Base-by-base conservation (phyloP, 2,888 invertebrate species). In the Rhamnusium bicolor region DNA sequence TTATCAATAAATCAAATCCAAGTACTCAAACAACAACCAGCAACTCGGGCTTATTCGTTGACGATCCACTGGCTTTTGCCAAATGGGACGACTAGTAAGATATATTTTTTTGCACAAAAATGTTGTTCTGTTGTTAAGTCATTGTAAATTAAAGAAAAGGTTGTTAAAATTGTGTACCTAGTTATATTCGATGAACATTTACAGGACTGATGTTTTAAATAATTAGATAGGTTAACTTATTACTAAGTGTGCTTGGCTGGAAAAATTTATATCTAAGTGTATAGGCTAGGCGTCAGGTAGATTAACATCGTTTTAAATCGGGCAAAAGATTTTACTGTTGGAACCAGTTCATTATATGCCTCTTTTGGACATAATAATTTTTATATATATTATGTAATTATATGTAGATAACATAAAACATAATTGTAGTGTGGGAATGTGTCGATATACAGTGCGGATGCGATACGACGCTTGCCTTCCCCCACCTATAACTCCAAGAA, bases 1-100 rank as follows among this genome's bases (percentile, higher is more conserved):
- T 87, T 19, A 86, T 87, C 62, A 87, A 85, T 74, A 84, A 84
- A 76, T 78, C 82, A 29, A 77, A 74, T 5, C 74, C 81, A 66
- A 63, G 80, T 78, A 47, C 75, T 74, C 72, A 81, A 76, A 79
- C 76, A 69, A 63, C 79, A 71, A 70, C 80, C 51, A 60, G 51
- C n/a, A 62, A 16, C 74, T 81, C 81, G 24, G 70, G 77, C 66
- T 76, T 84, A 68, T 84, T 84, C 66, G 81, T 84, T n/a, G 82
- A 80, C 67, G 85, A 85, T 77, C 84, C 84, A 74, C 77, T 79
- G 79, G 82, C 83, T 75, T 84, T 83, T 81, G 82, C 83, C 73
- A 78, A 81, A 18, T 84, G 84, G 84, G 83, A 83, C 80, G 84
- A 83, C 74, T 83, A 81, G 81, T 82, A 73, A 74, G 74, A 68